Conservation (phyloP, 1,140 invertebrate genomes). For the Semibalanus balanoides region DNA sequence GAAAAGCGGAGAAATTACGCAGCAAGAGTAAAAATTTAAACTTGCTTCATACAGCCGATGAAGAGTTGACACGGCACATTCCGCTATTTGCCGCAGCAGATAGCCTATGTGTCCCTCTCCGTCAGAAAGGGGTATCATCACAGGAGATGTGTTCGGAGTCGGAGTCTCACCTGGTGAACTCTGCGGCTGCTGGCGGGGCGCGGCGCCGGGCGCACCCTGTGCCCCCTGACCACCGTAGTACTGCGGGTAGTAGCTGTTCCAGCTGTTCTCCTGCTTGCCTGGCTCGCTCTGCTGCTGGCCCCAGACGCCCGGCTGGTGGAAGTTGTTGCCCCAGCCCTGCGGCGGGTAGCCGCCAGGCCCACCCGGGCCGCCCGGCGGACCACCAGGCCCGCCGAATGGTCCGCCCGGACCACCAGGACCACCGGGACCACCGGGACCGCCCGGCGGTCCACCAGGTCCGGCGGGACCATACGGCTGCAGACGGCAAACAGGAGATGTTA, state of each 20-base stretch:
- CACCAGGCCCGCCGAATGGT: slow-evolving; percentile 18
- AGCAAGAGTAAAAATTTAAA: too few relatives aligned
- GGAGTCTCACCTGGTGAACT: neutral
- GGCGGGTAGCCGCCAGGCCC: slow-evolving; percentile 29
- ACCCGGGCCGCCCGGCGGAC: slow-evolving; percentile 28
- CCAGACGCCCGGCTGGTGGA: slow-evolving; percentile 25
- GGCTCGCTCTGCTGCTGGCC: slow-evolving; percentile 3
- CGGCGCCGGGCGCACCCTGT: neutral
- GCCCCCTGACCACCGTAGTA: neutral
- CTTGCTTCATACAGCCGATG: too few relatives aligned
- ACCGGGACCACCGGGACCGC: too few relatives aligned
- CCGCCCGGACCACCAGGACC: too few relatives aligned
- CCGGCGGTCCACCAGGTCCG: too few relatives aligned
- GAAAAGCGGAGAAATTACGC: too few relatives aligned
- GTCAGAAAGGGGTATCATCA: too few relatives aligned
- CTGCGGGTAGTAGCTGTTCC: slow-evolving; percentile 12
- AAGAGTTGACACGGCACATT: too few relatives aligned
- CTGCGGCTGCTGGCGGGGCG: neutral
- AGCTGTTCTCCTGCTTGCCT: slow-evolving; percentile 5
- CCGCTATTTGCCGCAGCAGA: too few relatives aligned
- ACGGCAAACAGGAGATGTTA: too few relatives aligned
- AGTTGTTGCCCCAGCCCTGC: slow-evolving; percentile 38
- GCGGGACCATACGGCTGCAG: neutral
- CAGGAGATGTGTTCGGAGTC: too few relatives aligned
- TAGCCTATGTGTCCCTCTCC: too few relatives aligned